Percentiles rank a stretch among this genome's conserved stretches.
These are phyloP conservation scores for Carassius carassius DNA, from an alignment of 2,113 vertebrate genomes.

Conservation along the genomic window DNA sequence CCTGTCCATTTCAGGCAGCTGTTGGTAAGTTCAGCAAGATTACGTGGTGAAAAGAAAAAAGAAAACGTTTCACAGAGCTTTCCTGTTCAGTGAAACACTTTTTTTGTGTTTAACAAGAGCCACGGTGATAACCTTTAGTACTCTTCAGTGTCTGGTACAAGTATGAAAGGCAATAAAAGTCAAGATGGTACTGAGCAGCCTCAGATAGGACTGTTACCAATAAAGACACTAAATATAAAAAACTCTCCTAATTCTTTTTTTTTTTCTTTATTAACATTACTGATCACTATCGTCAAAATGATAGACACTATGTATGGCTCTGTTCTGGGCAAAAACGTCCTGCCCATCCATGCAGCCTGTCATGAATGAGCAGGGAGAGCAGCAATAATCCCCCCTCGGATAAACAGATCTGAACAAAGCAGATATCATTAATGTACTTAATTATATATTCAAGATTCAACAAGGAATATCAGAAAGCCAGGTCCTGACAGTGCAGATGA, in stretches of 20 bases:
- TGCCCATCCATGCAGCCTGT: too few relatives aligned
- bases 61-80: background rate
- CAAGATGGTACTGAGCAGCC: conserved; percentile 21
- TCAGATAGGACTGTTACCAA: background rate
- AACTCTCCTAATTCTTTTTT: background rate
- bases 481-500: too few relatives aligned
- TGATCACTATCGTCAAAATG: too few relatives aligned
- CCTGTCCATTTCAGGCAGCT: background rate
- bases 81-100: conserved; percentile 37
- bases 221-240: background rate
- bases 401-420: too few relatives aligned
- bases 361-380: too few relatives aligned
- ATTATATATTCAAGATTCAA: too few relatives aligned
- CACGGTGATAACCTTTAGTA: conserved; percentile 50
- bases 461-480: too few relatives aligned
- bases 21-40: background rate
- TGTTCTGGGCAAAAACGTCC: too few relatives aligned
- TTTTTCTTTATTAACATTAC: background rate
- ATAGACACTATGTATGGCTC: too few relatives aligned
- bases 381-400: too few relatives aligned
- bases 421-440: too few relatives aligned
- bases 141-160: conserved; percentile 51
- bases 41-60: background rate
- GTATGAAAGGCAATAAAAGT: conserved; percentile 43
- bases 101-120: conserved; percentile 38